phyloP scores from a whole-genome alignment of 1,140 invertebrate species.

The Eueides isabella region DNA sequence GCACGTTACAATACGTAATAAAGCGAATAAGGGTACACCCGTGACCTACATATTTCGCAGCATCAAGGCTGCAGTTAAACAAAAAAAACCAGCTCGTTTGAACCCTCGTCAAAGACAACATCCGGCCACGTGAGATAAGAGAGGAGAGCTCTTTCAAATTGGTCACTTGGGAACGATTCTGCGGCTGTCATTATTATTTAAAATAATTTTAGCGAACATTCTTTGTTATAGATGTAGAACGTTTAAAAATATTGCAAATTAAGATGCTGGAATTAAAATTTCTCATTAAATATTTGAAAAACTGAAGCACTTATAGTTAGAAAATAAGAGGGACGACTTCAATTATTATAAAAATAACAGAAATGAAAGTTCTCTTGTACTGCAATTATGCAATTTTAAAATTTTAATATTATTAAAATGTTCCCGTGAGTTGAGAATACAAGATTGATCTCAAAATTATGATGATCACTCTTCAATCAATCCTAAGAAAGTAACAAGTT shows the following conservation, averaged over 20 bases:
- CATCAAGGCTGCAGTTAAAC: slow-evolving; percentile 25
- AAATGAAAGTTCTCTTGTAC: too few species aligned
- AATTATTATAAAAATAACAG: too few species aligned
- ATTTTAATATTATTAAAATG: too few species aligned
- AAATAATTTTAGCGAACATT: not conserved
- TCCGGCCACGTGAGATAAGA: not conserved
- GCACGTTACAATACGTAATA: slow-evolving; percentile 9
- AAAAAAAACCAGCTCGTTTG: slow-evolving; percentile 26
- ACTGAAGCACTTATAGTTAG: not conserved
- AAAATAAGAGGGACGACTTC: not conserved
- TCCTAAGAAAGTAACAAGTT: too few species aligned
- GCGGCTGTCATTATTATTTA: slow-evolving; percentile 8
- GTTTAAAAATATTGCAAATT: not conserved
- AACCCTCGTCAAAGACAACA: slow-evolving; percentile 29
- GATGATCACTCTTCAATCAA: too few species aligned
- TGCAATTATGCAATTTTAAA: too few species aligned
- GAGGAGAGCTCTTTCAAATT: slow-evolving; percentile 19
- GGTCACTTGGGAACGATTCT: not conserved
- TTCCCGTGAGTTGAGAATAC: too few species aligned
- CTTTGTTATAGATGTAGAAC: not conserved
- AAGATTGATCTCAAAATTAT: too few species aligned
- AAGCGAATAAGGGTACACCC: slow-evolving; percentile 16
- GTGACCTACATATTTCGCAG: slow-evolving; percentile 26
- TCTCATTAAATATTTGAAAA: not conserved
- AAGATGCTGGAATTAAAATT: not conserved